A percentile compares a stretch with the other conserved stretches of the same genome.
These are phyloP conservation scores for Petromus typicus DNA, from an alignment of 2,113 vertebrate species.

Conservation along the genomic window DNA sequence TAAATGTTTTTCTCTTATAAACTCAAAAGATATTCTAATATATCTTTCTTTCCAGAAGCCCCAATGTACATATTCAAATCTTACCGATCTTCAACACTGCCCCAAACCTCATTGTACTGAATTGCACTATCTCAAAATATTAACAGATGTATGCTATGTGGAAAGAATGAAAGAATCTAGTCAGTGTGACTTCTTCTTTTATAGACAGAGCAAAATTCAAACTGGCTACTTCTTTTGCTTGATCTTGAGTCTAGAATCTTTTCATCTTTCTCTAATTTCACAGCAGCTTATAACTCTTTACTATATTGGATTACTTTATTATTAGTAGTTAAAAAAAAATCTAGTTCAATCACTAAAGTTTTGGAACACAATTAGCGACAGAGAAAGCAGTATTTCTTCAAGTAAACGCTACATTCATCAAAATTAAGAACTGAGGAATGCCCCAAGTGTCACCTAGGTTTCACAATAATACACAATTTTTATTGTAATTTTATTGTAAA, in stretches of 20 bases:
- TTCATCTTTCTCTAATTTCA: slow-evolving; percentile 18
- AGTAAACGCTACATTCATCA: background rate
- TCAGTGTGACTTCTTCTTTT: background rate
- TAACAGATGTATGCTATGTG: background rate
- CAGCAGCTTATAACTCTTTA: background rate
- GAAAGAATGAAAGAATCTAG: slow-evolving; percentile 26
- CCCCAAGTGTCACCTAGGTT: background rate
- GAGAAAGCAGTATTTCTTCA: slow-evolving; percentile 15
- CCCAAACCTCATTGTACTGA: background rate
- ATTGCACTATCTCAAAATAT: background rate
- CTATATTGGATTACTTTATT: background rate
- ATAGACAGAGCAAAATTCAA: slow-evolving; percentile 37
- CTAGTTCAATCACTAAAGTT: slow-evolving; percentile 27
- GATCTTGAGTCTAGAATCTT: slow-evolving; percentile 32
- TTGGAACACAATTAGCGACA: slow-evolving; percentile 5
- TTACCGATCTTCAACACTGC: background rate
- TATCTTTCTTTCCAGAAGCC: background rate
- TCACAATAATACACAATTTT: slow-evolving; percentile 23
- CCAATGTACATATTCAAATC: background rate
- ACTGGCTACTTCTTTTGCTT: background rate
- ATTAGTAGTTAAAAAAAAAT: background rate
- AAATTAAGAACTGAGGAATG: slow-evolving; percentile 35
- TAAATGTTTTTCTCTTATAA: slow-evolving; percentile 4
- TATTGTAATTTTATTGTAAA: too few species aligned
- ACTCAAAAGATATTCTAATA: background rate